Evolutionary conservation across 2,888 invertebrate species (phyloP).

Genomic region (Belgica antarctica): DNA sequence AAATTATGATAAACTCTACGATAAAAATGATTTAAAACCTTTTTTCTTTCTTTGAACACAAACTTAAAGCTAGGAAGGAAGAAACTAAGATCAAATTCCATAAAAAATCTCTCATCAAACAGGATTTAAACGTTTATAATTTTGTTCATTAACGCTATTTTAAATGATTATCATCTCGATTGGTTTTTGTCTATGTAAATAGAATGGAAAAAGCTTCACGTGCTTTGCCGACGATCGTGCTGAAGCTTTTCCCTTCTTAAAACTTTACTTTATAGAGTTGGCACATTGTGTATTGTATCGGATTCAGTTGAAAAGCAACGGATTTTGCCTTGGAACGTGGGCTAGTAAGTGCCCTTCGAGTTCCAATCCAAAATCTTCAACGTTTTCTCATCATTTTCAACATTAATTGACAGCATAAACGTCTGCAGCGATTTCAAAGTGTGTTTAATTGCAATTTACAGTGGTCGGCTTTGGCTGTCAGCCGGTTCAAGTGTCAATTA

Average conservation of each 20-base stretch:
- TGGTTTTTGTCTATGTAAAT: too few relatives aligned
- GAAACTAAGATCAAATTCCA: neutral
- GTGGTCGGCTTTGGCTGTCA: too few relatives aligned
- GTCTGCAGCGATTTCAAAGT: too few relatives aligned
- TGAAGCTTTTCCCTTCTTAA: conserved; percentile 19
- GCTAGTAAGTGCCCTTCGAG: too few relatives aligned
- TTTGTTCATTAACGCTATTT: neutral
- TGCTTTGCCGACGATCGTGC: neutral
- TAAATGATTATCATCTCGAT: conserved; percentile 8
- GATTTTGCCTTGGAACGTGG: neutral
- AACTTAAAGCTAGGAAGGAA: too few relatives aligned
- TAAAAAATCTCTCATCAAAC: conserved; percentile 7
- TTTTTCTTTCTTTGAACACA: too few relatives aligned
- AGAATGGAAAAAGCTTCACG: neutral
- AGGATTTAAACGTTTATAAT: neutral
- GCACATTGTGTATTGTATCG: conserved; percentile 46
- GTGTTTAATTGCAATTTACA: too few relatives aligned
- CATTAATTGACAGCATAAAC: too few relatives aligned
- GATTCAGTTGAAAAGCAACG: conserved; percentile 23
- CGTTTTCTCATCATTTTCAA: too few relatives aligned
- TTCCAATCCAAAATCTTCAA: too few relatives aligned
- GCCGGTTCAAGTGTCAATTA: too few relatives aligned
- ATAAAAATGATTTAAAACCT: neutral
- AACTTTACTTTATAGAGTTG: conserved; percentile 44
- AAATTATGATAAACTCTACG: too few relatives aligned